Evolutionary conservation across 2,113 vertebrate species (phyloP), one percentile per base, ranked within the genome.

Genomic region (Pseudonaja textilis): DNA sequence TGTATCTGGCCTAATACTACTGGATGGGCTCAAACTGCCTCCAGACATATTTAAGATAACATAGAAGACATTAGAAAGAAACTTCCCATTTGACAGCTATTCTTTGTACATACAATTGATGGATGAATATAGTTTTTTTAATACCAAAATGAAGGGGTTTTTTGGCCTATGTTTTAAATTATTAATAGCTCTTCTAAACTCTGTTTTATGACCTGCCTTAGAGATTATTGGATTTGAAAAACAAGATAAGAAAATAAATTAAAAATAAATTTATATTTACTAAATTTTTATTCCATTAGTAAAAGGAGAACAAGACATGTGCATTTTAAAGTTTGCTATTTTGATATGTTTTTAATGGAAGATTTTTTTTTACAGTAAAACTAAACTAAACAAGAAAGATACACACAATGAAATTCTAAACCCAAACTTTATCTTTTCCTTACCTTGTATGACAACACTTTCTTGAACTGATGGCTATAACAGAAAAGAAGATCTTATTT

Each of bases 361-460:
- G 14, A 74, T 74, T 74, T 74, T 0, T 45, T 74, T 74, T 74
- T 74, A 74, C n/a, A 74, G 16, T 39, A 39, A 39, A 81, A 34
- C 5, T 87, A 9, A 61, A 8, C 93, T 93, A 93, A 94, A 0
- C 22, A 81, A 95, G 39, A 56, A 94, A 93, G 93, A 20, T 29
- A 25, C 8, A 89, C 23, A 56, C 55, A 89, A 93, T 90, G 34
- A 61, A 50, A 61, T 34, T 89, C 1, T 88, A 89, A n/a, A 50
- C 39, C 34, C 86, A 22, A 92, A 8, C 0, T 61, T 69, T 26
- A 50, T 39, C 5, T 94, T 95, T 94, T 91, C 90, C 98, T 85
- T 98, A 99, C 99, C 99, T 99, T 99, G 95, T 98, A 98, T n/a
- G 98, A 98, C 96, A 99, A 97, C 59, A 98, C 95, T 93, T 98